Percentiles rank a stretch among this genome's conserved stretches.
phyloP scores from a whole-genome alignment of 2,797 vertebrate species.

The Mormyrops attenuatus region DNA sequence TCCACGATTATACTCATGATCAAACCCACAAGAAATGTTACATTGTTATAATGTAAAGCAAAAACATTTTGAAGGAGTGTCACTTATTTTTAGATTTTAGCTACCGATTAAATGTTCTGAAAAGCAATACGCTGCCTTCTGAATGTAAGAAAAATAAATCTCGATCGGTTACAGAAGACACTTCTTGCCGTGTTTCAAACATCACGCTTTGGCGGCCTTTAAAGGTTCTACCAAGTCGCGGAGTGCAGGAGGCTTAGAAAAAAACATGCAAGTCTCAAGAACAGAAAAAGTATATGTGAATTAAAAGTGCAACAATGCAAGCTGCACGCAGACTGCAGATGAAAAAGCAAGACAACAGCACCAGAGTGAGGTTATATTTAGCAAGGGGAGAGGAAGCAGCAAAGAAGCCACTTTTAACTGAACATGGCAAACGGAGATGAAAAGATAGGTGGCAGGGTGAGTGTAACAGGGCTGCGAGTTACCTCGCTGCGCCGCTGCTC shows the following conservation, averaged over 20 bases:
- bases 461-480: conserved; percentile 59
- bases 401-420: conserved; percentile 71
- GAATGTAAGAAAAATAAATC: not conserved
- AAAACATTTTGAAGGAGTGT: not conserved
- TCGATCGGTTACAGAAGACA: not conserved
- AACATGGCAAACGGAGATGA: conserved; percentile 74
- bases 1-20: not conserved
- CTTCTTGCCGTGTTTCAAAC: not conserved
- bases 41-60: not conserved
- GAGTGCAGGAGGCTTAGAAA: not conserved
- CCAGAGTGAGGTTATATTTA: conserved; percentile 69
- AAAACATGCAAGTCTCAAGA: not conserved
- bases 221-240: not conserved
- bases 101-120: not conserved
- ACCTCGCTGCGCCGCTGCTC: conserved; percentile 65
- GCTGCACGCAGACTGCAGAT: conserved; percentile 38
- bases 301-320: conserved; percentile 31
- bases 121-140: not conserved
- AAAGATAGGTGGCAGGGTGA: conserved; percentile 70
- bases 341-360: conserved; percentile 43
- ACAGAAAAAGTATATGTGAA: conserved; percentile 6
- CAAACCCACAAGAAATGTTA: not conserved
- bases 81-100: not conserved
- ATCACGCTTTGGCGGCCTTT: not conserved
- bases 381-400: conserved; percentile 67